A percentile compares a stretch with the other conserved stretches of the same genome.
Conservation (phyloP, 2,888 invertebrate species). For the Labia minor region DNA sequence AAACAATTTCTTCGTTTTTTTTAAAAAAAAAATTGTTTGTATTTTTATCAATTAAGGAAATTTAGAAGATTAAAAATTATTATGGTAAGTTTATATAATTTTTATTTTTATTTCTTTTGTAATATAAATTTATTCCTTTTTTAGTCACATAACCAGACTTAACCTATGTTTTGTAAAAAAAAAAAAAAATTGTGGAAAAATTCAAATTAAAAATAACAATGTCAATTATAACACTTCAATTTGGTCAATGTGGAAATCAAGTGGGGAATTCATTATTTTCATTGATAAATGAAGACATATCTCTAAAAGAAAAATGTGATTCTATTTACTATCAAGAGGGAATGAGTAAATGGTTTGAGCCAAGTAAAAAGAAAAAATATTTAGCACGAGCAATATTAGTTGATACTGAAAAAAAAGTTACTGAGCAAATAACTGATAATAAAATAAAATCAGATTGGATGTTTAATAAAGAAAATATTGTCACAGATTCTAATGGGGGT, state of each 20-base stretch:
- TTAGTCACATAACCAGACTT: not conserved
- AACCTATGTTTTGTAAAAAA: not conserved
- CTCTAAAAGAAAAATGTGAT: constrained; percentile 29
- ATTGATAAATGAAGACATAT: constrained; percentile 37
- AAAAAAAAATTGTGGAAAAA: not conserved
- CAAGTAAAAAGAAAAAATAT: constrained; percentile 32
- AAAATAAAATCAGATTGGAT: constrained; percentile 31
- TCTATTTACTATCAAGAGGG: constrained; percentile 33
- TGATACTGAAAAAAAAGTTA: constrained; percentile 43
- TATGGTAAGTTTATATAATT: too few relatives aligned
- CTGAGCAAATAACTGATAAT: constrained; percentile 31
- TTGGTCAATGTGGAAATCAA: constrained; percentile 47
- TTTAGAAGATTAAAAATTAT: too few relatives aligned
- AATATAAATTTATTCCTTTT: not conserved
- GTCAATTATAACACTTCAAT: constrained; percentile 39
- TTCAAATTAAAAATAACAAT: constrained; percentile 14
- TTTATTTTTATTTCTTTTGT: too few relatives aligned
- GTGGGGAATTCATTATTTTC: constrained; percentile 39
- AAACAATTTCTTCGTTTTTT: too few relatives aligned
- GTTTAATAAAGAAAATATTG: constrained; percentile 37
- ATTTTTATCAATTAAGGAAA: too few relatives aligned
- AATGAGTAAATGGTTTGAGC: constrained; percentile 39
- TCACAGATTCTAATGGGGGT: constrained; percentile 36
- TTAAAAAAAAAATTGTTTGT: too few relatives aligned
- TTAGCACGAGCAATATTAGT: constrained; percentile 40